Percentiles rank a stretch among this genome's conserved stretches.
phyloP scores from a whole-genome alignment of 64 coral and sea anemone species.

The Actinia tenebrosa region DNA sequence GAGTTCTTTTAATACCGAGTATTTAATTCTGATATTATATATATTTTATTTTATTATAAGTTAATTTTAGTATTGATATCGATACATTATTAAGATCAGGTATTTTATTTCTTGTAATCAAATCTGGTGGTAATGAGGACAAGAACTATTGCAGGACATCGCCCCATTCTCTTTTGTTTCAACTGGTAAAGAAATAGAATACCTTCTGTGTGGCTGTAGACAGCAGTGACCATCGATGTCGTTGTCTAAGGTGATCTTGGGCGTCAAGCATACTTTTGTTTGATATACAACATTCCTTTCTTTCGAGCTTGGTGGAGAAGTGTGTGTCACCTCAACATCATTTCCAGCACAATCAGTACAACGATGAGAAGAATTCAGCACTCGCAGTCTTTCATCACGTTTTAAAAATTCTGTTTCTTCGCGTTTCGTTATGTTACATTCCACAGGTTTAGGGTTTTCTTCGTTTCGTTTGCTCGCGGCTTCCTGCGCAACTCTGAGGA shows the following conservation, averaged over 20 bases:
- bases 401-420: not conserved
- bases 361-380: not conserved
- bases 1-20: too few relatives aligned
- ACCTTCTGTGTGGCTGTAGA: slow-evolving; percentile 4
- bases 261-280: not conserved
- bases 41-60: too few relatives aligned
- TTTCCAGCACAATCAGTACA: not conserved
- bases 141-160: not conserved
- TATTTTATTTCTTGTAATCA: not conserved
- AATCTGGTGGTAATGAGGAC: not conserved
- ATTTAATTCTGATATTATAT: too few relatives aligned
- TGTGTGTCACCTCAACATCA: not conserved
- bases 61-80: not conserved
- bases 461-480: not conserved
- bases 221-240: slow-evolving; percentile 13
- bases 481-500: not conserved
- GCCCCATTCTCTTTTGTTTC: not conserved
- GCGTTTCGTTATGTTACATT: not conserved
- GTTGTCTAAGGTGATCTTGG: slow-evolving; percentile 8
- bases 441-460: not conserved
- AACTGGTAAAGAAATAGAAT: not conserved
- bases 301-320: not conserved
- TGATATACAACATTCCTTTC: not conserved
- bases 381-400: not conserved
- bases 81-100: not conserved